Base-by-base conservation (phyloP, 1,140 invertebrate genomes). In the Penaeus indicus region DNA sequence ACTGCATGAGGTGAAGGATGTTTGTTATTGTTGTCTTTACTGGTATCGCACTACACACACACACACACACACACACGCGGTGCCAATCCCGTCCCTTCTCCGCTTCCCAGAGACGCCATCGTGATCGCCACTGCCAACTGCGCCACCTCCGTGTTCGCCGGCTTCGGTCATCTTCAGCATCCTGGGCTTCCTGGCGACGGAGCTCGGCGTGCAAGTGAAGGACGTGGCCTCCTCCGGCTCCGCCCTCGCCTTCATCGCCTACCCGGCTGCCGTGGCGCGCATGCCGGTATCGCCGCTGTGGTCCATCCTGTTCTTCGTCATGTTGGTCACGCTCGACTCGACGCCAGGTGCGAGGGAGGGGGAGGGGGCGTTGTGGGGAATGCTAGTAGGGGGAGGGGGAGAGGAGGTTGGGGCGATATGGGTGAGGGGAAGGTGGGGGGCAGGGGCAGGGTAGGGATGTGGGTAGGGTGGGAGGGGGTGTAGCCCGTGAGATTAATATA, bases 101-200 rank as follows among this genome's bases (percentile, higher is more conserved):
- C 54, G 77, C 22, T n/a, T 5, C 25, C 78, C 89, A 92, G 92
- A 84, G 92, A 93, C 88, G 91, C 92, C 19, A 64, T 93, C 16
- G 84, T 92, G n/a, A 92, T 93, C 42, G 91, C 92, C 16, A 84
- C 92, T 82, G 90, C 92, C 27, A 93, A 93, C 90, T 93, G 92
- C 72, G 91, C 90, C 11, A 93, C 93, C 13, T 93, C 91, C 60
- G 92, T 93, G 60, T 93, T 92, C 82, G 92, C 93, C 42, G 93
- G 93, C 16, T 93, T 93, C 88, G 93, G 8, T 93, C 13, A 93
- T 93, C 42, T 93, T 93, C 88, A 91, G 91, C 27, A 92, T 93
- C 84, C 93, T 98, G 25, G 96, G 96, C 10, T 97, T 96, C 92
- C 92, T 97, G 89, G 96, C 96, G 1, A 95, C 96, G 85, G 95